These are phyloP conservation scores for Patiria pectinifera DNA, from an alignment of 53 echinoderm and acorn worm genomes.

Conservation along the genomic window DNA sequence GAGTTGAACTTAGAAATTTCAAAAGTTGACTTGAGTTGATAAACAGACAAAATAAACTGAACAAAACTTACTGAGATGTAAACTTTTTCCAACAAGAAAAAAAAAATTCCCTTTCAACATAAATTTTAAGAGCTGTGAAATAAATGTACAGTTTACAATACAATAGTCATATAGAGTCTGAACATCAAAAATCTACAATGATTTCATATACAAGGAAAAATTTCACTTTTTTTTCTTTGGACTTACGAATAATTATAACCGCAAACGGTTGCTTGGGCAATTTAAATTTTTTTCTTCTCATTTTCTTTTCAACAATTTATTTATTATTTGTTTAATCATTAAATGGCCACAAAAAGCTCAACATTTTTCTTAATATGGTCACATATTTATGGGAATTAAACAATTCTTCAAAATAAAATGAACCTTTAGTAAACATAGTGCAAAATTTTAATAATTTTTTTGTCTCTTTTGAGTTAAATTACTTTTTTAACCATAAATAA, in stretches of 20 bases:
- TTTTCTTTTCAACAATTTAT: neutral
- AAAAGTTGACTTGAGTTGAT: neutral
- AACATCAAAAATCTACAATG: conserved; percentile 18
- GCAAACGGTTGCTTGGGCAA: neutral
- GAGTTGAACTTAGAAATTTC: conserved; percentile 7
- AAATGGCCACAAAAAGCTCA: neutral
- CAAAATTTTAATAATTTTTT: too few relatives aligned
- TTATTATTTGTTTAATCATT: neutral
- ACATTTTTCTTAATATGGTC: neutral
- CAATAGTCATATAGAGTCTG: neutral
- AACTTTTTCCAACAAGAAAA: neutral
- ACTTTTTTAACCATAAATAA: too few relatives aligned
- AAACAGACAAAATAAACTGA: neutral
- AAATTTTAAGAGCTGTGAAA: neutral
- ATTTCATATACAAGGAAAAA: neutral
- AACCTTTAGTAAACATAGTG: too few relatives aligned
- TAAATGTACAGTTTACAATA: conserved; percentile 5
- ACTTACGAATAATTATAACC: neutral
- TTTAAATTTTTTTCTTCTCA: neutral
- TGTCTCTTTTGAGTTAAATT: too few relatives aligned
- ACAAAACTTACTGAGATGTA: neutral
- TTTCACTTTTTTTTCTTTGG: conserved; percentile 13
- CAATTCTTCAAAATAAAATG: too few relatives aligned
- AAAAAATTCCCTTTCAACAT: neutral
- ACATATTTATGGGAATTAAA: too few relatives aligned